Evolutionary conservation across 2,113 vertebrate species (phyloP).

Genomic region (Mesocricetus auratus): DNA sequence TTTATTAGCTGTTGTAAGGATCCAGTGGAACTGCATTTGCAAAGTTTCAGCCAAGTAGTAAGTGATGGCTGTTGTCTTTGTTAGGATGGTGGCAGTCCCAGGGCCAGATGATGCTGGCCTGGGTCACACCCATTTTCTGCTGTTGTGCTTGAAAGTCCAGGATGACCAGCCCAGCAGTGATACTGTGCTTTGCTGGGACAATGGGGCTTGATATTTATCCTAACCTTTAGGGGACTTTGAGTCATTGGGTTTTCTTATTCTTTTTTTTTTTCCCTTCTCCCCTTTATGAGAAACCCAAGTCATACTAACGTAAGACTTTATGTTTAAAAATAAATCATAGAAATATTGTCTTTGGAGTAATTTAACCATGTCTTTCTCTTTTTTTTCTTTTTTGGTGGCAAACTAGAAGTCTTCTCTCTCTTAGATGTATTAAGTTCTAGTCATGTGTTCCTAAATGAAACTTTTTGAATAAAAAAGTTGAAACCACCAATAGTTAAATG

Average conservation of each 20-base stretch:
- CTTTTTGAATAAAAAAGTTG: slow-evolving; percentile 25
- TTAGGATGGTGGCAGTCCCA: background rate
- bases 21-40: slow-evolving; percentile 20
- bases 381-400: slow-evolving; percentile 6
- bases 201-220: background rate
- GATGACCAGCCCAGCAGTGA: background rate
- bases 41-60: background rate
- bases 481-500: background rate
- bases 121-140: background rate
- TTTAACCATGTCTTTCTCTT: background rate
- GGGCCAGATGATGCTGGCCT: background rate
- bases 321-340: background rate
- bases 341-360: slow-evolving; percentile 10
- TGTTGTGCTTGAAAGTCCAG: background rate
- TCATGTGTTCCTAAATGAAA: slow-evolving; percentile 37
- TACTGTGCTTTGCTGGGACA: background rate
- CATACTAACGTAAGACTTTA: background rate
- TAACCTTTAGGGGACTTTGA: background rate
- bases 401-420: background rate
- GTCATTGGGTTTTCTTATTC: slow-evolving; percentile 42
- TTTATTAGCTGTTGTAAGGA: background rate
- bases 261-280: background rate
- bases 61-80: background rate
- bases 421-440: slow-evolving; percentile 9
- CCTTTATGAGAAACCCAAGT: background rate